Evolutionary conservation across 2,113 vertebrate genomes (phyloP).

Genomic region (Heterotilapia buettikoferi): DNA sequence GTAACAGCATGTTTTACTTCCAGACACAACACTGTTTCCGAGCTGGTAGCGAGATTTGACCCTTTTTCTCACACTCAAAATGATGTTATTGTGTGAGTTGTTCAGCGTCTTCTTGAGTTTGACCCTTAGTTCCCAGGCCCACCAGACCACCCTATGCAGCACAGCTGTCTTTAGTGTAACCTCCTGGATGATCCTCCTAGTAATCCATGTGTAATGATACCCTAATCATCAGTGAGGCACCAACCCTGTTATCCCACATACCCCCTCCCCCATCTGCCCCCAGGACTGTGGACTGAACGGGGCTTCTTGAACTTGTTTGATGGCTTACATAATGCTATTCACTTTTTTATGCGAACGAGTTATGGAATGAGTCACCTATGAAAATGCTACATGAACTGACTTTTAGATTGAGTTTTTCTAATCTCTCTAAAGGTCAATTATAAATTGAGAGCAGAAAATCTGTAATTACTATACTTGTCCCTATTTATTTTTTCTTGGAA

Average conservation of each 20-base stretch:
- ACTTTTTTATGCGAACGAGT: neutral
- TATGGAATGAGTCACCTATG: neutral
- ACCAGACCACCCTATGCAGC: slow-evolving; percentile 13
- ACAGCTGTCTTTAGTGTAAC: slow-evolving; percentile 55
- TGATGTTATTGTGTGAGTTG: neutral
- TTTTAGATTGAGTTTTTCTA: neutral
- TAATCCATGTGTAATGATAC: slow-evolving; percentile 56
- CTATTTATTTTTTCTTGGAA: neutral
- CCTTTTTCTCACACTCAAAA: slow-evolving; percentile 30
- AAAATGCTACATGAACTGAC: neutral
- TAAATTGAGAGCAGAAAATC: neutral
- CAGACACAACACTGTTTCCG: slow-evolving; percentile 30
- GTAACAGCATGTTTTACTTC: neutral
- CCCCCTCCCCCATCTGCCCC: neutral
- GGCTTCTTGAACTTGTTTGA: neutral
- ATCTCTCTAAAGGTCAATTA: neutral
- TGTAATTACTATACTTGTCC: neutral
- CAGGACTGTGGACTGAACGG: neutral
- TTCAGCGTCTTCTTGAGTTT: neutral
- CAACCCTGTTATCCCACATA: neutral
- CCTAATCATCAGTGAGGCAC: slow-evolving; percentile 29
- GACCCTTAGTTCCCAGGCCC: slow-evolving; percentile 49
- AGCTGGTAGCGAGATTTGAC: neutral
- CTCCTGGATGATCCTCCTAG: slow-evolving; percentile 30
- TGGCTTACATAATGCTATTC: neutral